Base-by-base conservation (phyloP, 2,113 vertebrate species). In the Regulus satrapa region DNA sequence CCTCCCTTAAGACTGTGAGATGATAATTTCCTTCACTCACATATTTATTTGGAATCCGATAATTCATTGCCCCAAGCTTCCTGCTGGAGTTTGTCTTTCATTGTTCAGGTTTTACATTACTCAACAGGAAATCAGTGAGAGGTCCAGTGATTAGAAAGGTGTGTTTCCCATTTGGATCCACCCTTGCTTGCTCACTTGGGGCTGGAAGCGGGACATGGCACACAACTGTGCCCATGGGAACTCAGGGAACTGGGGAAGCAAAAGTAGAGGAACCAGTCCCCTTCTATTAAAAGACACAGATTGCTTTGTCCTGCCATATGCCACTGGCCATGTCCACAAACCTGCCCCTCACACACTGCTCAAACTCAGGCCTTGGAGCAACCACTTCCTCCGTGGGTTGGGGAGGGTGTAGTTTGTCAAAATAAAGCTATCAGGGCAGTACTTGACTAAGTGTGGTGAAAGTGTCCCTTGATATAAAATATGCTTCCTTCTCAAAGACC, bases 21-120 rank as follows among this genome's bases (percentile, higher is more conserved):
- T 51, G 71, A 94, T 76, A 1, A 19, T 95, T 97, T 96, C 96
- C 95, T 94, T 92, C 9, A 0, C 59, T 95, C 77, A 64, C 12
- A 14, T 91, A 72, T 93, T 96, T 96, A 91, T 96, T 97, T 97
- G 91, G 68, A 97, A 90, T 72, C 76, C 7, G 88, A 89, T 96
- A 95, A 96, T 94, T 94, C 94, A 95, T 40, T 91, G 86, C 86
- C 55, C 66, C 67, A 73, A 54, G 94, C 77, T 96, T 97, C 96
- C 96, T 96, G 94, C 83, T 95, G 91, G 83, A 89, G 80, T 85
- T 92, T 96, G 61, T 94, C 92, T 96, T 80, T 85, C 90, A 96
- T 97, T 97, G 95, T 96, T 96, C 77, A 79, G 62, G 83, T 87
- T 91, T 94, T 82, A 92, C 77, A 95, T 96, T 93, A 96, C 95